Percentiles rank a stretch among this genome's conserved stretches.
Evolutionary conservation across 2,113 vertebrate genomes (phyloP).

Genomic region (Cnemophilus loriae): DNA sequence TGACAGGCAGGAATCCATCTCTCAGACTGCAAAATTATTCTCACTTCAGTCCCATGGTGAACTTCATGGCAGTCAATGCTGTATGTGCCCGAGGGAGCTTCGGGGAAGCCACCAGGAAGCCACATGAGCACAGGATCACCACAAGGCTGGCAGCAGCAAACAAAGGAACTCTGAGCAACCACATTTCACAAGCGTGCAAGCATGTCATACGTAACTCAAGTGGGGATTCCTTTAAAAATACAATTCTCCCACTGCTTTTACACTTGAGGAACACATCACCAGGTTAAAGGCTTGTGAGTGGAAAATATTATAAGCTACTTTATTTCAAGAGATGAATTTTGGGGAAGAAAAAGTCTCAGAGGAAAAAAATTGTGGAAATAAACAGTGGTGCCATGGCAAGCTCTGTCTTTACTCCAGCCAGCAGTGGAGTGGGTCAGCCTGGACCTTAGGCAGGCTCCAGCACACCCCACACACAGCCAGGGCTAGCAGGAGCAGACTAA

Average conservation of each 20-base stretch:
- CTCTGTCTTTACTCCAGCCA: not conserved
- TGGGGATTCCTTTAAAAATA: not conserved
- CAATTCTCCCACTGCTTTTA: not conserved
- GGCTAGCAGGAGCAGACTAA: not conserved
- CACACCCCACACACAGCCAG: not conserved
- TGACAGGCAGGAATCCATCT: not conserved
- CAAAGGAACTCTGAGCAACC: not conserved
- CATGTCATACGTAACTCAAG: not conserved
- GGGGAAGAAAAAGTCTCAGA: rapidly evolving
- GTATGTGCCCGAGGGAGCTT: not conserved
- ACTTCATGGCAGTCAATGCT: not conserved
- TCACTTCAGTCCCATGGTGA: not conserved
- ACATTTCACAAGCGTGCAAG: not conserved
- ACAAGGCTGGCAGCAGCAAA: not conserved
- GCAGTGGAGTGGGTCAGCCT: not conserved
- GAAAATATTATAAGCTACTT: not conserved
- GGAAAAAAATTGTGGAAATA: not conserved
- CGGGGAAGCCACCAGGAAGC: not conserved
- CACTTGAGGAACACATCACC: not conserved
- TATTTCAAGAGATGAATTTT: not conserved
- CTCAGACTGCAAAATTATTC: not conserved
- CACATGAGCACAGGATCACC: not conserved
- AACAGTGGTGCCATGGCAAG: not conserved
- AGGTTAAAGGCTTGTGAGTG: not conserved
- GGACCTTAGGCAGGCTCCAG: not conserved